phyloP scores from a whole-genome alignment of 30 jellyfish, hydroid and myxozoan species.

The Mastigias papua region DNA sequence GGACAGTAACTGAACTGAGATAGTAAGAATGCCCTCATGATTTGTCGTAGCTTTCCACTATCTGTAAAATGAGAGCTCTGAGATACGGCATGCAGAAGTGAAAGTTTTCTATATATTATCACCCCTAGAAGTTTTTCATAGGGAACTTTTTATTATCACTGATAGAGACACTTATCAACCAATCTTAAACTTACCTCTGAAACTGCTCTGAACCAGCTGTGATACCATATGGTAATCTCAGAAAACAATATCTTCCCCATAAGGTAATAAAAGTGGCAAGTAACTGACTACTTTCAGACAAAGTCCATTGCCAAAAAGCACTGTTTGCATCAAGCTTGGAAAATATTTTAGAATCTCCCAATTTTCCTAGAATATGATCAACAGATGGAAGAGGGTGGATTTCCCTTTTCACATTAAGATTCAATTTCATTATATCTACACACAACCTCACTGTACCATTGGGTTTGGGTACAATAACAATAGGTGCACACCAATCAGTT shows the following conservation, averaged over 20 bases:
- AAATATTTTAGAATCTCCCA: slow-evolving; percentile 30
- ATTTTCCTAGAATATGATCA: slow-evolving; percentile 7
- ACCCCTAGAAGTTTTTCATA: too few species aligned
- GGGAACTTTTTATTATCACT: too few species aligned
- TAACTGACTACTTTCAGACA: slow-evolving; percentile 48
- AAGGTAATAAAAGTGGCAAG: slow-evolving; percentile 11
- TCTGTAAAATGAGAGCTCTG: too few species aligned
- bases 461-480: slow-evolving; percentile 64
- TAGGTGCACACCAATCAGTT: slow-evolving; percentile 80
- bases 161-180: too few species aligned
- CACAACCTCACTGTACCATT: slow-evolving; percentile 58
- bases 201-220: slow-evolving; percentile 46
- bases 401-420: slow-evolving; percentile 53
- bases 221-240: slow-evolving; percentile 68
- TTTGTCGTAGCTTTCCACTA: too few species aligned
- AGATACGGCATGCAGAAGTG: too few species aligned
- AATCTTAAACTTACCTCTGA: too few species aligned
- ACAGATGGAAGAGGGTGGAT: slow-evolving; percentile 58
- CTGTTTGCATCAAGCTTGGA: slow-evolving; percentile 73
- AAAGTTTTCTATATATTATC: too few species aligned
- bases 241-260: slow-evolving; percentile 65
- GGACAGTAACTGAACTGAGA: too few species aligned
- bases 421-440: slow-evolving; percentile 70
- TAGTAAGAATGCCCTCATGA: too few species aligned
- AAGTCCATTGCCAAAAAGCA: slow-evolving; percentile 76